Evolutionary conservation across 2,888 invertebrate species (phyloP), one percentile per base, ranked within the genome.

Genomic region (Encarsia formosa): DNA sequence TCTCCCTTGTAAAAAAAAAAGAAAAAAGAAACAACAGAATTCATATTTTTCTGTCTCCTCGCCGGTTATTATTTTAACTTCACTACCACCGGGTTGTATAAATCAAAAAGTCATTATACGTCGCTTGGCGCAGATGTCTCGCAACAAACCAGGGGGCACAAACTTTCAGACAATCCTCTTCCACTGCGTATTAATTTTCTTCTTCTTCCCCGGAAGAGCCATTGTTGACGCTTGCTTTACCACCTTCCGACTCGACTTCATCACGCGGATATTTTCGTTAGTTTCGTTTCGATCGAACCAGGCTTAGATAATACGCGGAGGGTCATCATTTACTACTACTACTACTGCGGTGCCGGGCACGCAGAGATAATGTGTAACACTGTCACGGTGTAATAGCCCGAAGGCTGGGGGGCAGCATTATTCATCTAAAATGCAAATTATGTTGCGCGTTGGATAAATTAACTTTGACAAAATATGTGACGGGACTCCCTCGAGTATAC

Each of bases 81-180:
- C n/a, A n/a, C n/a, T n/a, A n/a, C n/a, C n/a, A n/a, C n/a, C n/a
- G n/a, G n/a, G n/a, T n/a, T n/a, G n/a, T n/a, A n/a, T n/a, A n/a
- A n/a, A n/a, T n/a, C n/a, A n/a, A n/a, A n/a, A n/a, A n/a, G n/a
- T n/a, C n/a, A n/a, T n/a, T n/a, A n/a, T n/a, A n/a, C n/a, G n/a
- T n/a, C n/a, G n/a, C n/a, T n/a, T n/a, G n/a, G n/a, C n/a, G n/a
- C n/a, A n/a, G n/a, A n/a, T n/a, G n/a, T n/a, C n/a, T n/a, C n/a
- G n/a, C n/a, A n/a, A n/a, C n/a, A n/a, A n/a, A n/a, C n/a, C n/a
- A n/a, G n/a, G n/a, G n/a, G n/a, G n/a, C n/a, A n/a, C n/a, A n/a
- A n/a, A n/a, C n/a, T n/a, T n/a, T n/a, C n/a, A 63, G 62, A 64
- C 65, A 65, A 66, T 63, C 64, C 64, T 66, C 61, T 62, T n/a